Base-by-base conservation (phyloP, 2,797 vertebrate species). In the Gastrophryne carolinensis region DNA sequence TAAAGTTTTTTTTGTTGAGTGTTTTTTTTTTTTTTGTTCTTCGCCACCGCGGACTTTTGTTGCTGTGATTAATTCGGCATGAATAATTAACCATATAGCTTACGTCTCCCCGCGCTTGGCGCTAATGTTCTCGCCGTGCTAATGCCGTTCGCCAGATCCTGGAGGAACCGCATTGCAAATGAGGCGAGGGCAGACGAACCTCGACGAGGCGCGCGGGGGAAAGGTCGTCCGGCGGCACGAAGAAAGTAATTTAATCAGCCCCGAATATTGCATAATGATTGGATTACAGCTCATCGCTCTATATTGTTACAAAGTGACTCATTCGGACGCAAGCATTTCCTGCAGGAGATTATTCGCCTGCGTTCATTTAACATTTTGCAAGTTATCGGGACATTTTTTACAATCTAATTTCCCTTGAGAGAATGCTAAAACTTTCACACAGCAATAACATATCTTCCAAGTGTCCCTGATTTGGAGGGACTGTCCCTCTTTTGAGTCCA, bases 61-160 rank as follows among this genome's bases (percentile, higher is more conserved):
- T 62, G 26, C 10, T 63, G 29, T 23, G 47, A 66, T 39, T 54
- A 68, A 68, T 68, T 53, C 49, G 6, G 4, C n/a, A 54, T 68
- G 50, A 68, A 68, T 68, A 68, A 68, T 68, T 54, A 68, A 68
- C 49, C 32, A 26, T 53, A 9, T 39, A n/a, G n/a, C 65, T 52
- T 67, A 54, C 54, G 47, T 37, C 64, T 37, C 19, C 13, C 13
- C 4, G 15, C 50, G 32, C 29, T 19, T 32, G 11, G 54, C 27
- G n/a, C n/a, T 57, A 32, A 57, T 57, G 54, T 32, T 30, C 54
- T 29, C 9, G 24, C 29, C 30, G 10, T 52, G 35, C 49, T 66
- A 35, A 66, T 52, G 13, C 32, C 3, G 11, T 35, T 34, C 44
- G 8, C 47, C 47, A 35, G 47, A 35, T 66, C 29, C 63, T 66